These are phyloP conservation scores for Lycaon pictus DNA, from an alignment of 2,113 vertebrate species.

Conservation along the genomic window DNA sequence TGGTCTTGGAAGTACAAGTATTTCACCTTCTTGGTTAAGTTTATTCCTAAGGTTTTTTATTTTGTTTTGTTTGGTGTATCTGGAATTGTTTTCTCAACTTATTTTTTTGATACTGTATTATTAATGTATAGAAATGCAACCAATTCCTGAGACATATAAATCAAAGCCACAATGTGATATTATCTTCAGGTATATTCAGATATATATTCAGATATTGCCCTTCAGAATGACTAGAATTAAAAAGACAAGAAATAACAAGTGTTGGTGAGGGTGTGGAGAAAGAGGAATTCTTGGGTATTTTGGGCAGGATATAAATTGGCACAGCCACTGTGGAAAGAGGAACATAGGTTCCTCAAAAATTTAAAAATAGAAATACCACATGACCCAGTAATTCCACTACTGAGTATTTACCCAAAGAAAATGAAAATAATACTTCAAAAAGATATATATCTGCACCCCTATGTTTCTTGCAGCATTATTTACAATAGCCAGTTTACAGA, in stretches of 20 bases:
- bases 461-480: background rate
- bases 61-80: background rate
- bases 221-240: background rate
- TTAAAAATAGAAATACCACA: background rate
- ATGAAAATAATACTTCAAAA: background rate
- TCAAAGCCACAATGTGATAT: background rate
- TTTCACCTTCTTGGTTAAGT: background rate
- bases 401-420: background rate
- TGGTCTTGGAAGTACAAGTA: background rate
- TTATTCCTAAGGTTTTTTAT: background rate
- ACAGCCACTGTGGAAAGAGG: background rate
- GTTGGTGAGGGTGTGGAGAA: background rate
- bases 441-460: background rate
- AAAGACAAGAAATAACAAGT: background rate
- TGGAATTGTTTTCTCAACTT: background rate
- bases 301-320: background rate
- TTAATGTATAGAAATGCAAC: background rate
- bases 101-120: background rate
- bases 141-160: background rate
- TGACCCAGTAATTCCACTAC: background rate
- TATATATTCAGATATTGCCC: background rate
- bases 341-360: background rate
- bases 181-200: background rate
- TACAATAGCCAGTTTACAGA: background rate
- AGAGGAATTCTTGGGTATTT: background rate